Evolutionary conservation across 2,888 invertebrate genomes (phyloP), one percentile per base, ranked within the genome.

Genomic region (Hoplodrina blanda): DNA sequence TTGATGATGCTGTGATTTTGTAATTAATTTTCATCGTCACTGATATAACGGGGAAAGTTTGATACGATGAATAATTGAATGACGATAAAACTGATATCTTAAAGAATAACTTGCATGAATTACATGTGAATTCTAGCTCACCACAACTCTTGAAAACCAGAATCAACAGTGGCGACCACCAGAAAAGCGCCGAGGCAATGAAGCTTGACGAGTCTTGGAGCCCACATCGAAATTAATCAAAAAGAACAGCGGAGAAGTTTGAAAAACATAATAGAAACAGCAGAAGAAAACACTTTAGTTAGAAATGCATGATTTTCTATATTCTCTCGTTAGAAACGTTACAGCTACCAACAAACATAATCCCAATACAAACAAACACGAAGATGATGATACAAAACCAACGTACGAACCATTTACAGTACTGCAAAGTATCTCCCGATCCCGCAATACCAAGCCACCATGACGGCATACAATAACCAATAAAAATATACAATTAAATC

Each of bases 401-500:
- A 54, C 13, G 6, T 37, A 63, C 55, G 37, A 37, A 68, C 4
- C 44, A 75, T 54, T 74, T 70, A 76, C 76, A 56, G 60, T 67
- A 67, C 57, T 60, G 1, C 17, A 41, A 46, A 49, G 62, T 53
- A 68, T 33, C 13, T 4, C n/a, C 20, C 53, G 60, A 72, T 76
- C 81, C 78, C 81, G 78, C 62, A 78, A 72, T n/a, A 59, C 72
- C 62, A 77, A 81, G 62, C 81, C 59, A 81, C 78, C 78, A 33
- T 78, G 78, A 77, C 78, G 73, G 72, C 63, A 72, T 72, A 79
- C 81, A 79, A 81, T 77, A 78, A 81, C 81, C 78, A 78, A 80
- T 73, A 76, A 81, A 81, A 80, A 77, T 73, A 67, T 70, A 80
- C 73, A 81, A 79, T 81, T 69, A 77, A 82, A 79, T 72, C 61